Evolutionary conservation across 2,113 vertebrate genomes (phyloP).

Genomic region (Leucosticte australis): DNA sequence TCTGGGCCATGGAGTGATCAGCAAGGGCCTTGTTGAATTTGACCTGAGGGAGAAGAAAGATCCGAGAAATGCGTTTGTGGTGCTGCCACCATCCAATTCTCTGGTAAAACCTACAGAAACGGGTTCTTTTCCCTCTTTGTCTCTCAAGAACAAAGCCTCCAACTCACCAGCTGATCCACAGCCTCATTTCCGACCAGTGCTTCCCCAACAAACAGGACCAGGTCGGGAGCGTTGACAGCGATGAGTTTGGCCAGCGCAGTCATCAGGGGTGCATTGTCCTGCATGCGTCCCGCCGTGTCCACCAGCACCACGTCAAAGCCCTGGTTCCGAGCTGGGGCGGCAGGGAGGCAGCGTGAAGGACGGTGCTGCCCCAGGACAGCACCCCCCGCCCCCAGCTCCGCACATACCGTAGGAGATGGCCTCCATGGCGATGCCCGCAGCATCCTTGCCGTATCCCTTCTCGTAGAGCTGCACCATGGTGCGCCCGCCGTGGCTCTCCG

Average conservation of each 20-base stretch:
- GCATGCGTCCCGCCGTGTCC: conserved; percentile 98
- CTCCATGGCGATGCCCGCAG: conserved; percentile 97
- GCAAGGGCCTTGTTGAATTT: conserved; percentile 98
- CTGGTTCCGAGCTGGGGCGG: conserved; percentile 88
- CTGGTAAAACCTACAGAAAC: fast-evolving
- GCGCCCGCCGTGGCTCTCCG: conserved; percentile 76
- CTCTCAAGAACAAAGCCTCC: neutral
- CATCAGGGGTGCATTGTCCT: conserved; percentile 97
- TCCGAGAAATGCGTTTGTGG: fast-evolving
- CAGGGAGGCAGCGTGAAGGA: neutral
- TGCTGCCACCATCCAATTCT: fast-evolving
- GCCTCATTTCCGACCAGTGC: conserved; percentile 97
- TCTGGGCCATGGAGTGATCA: conserved; percentile 94
- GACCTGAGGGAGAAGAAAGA: conserved; percentile 74
- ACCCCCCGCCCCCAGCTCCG: fast-evolving
- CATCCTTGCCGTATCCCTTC: conserved; percentile 97
- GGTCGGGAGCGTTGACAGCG: conserved; percentile 91
- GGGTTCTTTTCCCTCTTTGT: fast-evolving
- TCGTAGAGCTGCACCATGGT: conserved; percentile 93
- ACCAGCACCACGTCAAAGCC: conserved; percentile 95
- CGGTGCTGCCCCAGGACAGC: fast-evolving
- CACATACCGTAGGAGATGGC: conserved; percentile 89
- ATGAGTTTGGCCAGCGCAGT: conserved; percentile 96
- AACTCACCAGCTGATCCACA: conserved; percentile 94
- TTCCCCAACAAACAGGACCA: conserved; percentile 97